Base-by-base conservation (phyloP, 2,113 vertebrate species). In the Columba janthina region DNA sequence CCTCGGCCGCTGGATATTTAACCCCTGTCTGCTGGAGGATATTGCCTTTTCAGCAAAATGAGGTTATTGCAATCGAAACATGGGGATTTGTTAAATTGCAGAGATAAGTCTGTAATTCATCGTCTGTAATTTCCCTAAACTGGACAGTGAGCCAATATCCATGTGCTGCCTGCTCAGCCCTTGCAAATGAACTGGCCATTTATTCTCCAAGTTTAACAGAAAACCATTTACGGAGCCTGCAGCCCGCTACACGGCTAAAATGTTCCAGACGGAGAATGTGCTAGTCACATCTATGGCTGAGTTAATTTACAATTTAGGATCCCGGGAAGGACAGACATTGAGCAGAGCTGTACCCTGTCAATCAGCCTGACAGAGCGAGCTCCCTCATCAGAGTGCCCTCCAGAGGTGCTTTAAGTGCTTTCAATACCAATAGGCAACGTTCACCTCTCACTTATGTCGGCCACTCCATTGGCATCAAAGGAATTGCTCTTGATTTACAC, bases 391-490 rank as follows among this genome's bases (percentile, higher is more conserved):
- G 48, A 90, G 60, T 44, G 75, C 46, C 82, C 94, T 90, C 94
- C 19, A 65, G 94, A 94, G 85, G 88, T 80, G 72, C 51, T 90
- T 90, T 32, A 90, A 93, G 82, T 84, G 60, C 72, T 92, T 94
- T 92, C 95, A 88, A 65, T 64, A 80, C 38, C 85, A 80, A 53
- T 9, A 88, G 72, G 31, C 72, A 10, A 1, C 26, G 82, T 11
- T 96, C 65, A 19, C 36, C 65, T 93, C 92, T 88, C 85, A 42
- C 42, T 93, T 77, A 67, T n/a, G 44, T 58, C 38, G 16, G 60
- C 57, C 69, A 72, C 75, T 93, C 48, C 71, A 64, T 32, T 60
- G 73, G 65, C 83, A 90, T 44, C 6, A 6, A 80, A 94, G 72
- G 88, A 92, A 93, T 89, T 80, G 64, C 24, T 88, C 73, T 83